Percentiles rank a stretch among this genome's conserved stretches.
These are phyloP conservation scores for Lepidocyrtoides sp. DNA, from an alignment of 2,888 invertebrate species.

Conservation along the genomic window DNA sequence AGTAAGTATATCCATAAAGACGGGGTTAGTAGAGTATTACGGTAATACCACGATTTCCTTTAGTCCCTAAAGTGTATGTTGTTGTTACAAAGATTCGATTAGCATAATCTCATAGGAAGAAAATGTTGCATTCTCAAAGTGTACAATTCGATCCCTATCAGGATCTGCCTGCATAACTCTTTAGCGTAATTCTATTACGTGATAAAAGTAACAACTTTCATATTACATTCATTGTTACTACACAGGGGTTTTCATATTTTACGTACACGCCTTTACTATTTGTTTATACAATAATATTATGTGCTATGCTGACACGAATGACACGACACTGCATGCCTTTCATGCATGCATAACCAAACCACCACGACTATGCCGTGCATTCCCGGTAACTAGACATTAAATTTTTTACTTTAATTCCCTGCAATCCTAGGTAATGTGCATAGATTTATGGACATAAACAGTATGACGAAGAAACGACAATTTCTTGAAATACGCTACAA, in stretches of 20 bases:
- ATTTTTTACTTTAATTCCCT: too few species aligned
- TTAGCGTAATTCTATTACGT: slow-evolving; percentile 41
- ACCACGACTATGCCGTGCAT: too few species aligned
- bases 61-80: too few species aligned
- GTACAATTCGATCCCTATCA: slow-evolving; percentile 7
- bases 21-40: slow-evolving; percentile 55
- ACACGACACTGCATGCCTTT: slow-evolving; percentile 11
- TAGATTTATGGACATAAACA: too few species aligned
- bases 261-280: slow-evolving; percentile 4
- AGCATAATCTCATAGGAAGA: not conserved
- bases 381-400: too few species aligned
- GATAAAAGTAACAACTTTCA: slow-evolving; percentile 57
- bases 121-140: not conserved
- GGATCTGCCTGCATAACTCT: slow-evolving; percentile 34
- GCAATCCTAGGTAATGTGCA: too few species aligned
- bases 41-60: slow-evolving; percentile 60
- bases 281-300: too few species aligned
- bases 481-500: not conserved
- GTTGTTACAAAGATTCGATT: too few species aligned
- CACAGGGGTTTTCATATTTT: slow-evolving; percentile 50
- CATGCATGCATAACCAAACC: slow-evolving; percentile 7
- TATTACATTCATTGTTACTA: slow-evolving; percentile 39
- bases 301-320: too few species aligned
- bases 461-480: not conserved
- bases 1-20: slow-evolving; percentile 3